These are phyloP conservation scores for Atlantisia rogersi DNA, from an alignment of 2,113 vertebrate species.

Conservation along the genomic window DNA sequence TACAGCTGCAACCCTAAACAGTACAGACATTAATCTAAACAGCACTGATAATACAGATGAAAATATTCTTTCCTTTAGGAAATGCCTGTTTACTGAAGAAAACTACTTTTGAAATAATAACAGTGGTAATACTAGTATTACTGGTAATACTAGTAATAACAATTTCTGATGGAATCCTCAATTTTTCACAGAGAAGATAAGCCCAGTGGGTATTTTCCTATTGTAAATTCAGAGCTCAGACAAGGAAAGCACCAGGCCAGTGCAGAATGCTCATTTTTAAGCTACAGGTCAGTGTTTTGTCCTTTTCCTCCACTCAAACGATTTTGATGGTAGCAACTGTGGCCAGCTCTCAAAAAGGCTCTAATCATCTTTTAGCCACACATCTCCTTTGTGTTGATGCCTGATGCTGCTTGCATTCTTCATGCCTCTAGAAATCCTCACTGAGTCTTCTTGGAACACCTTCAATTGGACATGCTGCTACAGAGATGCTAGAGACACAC, in stretches of 20 bases:
- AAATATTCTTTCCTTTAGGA: background rate
- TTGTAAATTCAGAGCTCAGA: background rate
- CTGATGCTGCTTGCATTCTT: background rate
- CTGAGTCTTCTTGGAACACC: background rate
- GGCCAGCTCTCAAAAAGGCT: background rate
- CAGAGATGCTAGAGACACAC: background rate
- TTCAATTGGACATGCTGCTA: background rate
- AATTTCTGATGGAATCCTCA: background rate
- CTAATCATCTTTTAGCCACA: background rate
- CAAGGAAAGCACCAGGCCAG: background rate
- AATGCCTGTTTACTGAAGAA: background rate
- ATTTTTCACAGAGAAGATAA: background rate
- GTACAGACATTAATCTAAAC: background rate
- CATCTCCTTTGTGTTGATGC: background rate
- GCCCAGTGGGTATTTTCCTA: background rate
- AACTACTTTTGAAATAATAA: background rate
- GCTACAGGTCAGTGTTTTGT: background rate
- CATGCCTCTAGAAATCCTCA: background rate
- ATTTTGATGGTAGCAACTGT: background rate
- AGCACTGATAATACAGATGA: background rate
- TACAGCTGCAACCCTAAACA: background rate
- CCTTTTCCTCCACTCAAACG: background rate
- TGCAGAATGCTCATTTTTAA: background rate
- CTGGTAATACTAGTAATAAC: background rate
- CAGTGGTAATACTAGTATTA: background rate